These are phyloP conservation scores for Macrotus californicus DNA, from an alignment of 2,113 vertebrate species.

Conservation along the genomic window DNA sequence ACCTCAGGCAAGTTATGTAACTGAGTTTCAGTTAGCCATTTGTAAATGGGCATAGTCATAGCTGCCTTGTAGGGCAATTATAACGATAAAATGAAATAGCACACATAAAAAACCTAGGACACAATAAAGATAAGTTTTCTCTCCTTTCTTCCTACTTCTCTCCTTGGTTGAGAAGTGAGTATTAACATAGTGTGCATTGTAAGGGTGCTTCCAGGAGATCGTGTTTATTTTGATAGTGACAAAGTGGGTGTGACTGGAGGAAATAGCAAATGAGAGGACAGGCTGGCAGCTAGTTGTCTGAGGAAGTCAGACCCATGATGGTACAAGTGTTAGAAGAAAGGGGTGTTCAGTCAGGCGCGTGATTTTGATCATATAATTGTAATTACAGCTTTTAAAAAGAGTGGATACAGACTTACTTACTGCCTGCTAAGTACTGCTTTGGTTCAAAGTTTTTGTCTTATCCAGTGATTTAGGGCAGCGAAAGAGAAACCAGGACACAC, in stretches of 20 bases:
- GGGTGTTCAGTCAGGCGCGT: not conserved
- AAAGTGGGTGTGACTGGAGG: not conserved
- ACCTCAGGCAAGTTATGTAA: not conserved
- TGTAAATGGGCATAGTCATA: not conserved
- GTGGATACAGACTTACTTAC: not conserved
- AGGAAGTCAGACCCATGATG: conserved; percentile 8
- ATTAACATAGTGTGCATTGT: not conserved
- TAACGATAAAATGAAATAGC: not conserved
- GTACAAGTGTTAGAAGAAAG: conserved; percentile 7
- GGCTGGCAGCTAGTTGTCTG: not conserved
- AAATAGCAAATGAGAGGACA: conserved; percentile 13
- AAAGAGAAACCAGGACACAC: conserved; percentile 22
- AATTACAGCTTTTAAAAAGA: conserved; percentile 34
- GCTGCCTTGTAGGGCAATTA: not conserved
- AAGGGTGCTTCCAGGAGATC: not conserved
- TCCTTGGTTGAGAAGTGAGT: not conserved
- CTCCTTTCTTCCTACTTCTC: not conserved
- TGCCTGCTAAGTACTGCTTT: not conserved
- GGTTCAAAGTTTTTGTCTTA: not conserved
- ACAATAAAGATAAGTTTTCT: not conserved
- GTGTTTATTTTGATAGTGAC: conserved; percentile 62
- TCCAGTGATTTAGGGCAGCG: conserved; percentile 8
- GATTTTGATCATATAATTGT: not conserved
- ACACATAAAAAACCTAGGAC: not conserved
- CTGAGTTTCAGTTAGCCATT: not conserved